Evolutionary conservation across 2,888 invertebrate genomes (phyloP).

Genomic region (Mactromeris polynyma): DNA sequence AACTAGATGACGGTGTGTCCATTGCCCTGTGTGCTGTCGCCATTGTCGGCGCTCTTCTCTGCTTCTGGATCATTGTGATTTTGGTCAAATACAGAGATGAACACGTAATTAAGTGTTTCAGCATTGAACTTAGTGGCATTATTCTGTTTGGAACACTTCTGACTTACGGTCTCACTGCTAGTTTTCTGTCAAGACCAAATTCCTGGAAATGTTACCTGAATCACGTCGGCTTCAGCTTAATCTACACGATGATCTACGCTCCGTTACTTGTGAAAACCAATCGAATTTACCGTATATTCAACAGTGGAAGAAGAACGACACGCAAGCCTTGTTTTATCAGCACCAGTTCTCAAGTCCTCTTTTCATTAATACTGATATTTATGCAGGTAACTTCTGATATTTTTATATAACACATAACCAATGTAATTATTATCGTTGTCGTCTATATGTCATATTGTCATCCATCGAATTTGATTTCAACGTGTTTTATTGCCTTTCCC

Average conservation of each 20-base stretch:
- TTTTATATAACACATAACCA: too few species aligned
- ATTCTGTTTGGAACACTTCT: slow-evolving; percentile 80
- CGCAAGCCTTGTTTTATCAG: slow-evolving; percentile 79
- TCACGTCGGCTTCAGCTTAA: slow-evolving; percentile 82
- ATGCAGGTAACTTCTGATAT: slow-evolving; percentile 75
- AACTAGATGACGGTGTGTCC: slow-evolving; percentile 67
- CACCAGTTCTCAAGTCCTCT: slow-evolving; percentile 80
- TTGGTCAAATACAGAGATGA: slow-evolving; percentile 73
- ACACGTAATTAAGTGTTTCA: slow-evolving; percentile 83
- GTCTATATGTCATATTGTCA: too few species aligned
- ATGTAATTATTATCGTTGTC: too few species aligned
- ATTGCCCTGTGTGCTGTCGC: slow-evolving; percentile 67
- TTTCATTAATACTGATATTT: slow-evolving; percentile 73
- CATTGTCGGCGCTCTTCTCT: slow-evolving; percentile 62
- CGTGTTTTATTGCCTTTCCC: too few species aligned
- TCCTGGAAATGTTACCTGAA: slow-evolving; percentile 77
- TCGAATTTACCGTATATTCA: slow-evolving; percentile 84
- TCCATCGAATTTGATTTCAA: too few species aligned
- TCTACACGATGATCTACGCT: slow-evolving; percentile 83
- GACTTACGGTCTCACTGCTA: slow-evolving; percentile 79
- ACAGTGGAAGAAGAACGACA: slow-evolving; percentile 75
- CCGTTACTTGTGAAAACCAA: slow-evolving; percentile 84
- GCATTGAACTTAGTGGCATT: slow-evolving; percentile 82
- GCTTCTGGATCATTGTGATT: slow-evolving; percentile 66
- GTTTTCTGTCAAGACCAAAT: slow-evolving; percentile 79